Conservation (phyloP, 2,113 vertebrate genomes). For the Megalops atlanticus region DNA sequence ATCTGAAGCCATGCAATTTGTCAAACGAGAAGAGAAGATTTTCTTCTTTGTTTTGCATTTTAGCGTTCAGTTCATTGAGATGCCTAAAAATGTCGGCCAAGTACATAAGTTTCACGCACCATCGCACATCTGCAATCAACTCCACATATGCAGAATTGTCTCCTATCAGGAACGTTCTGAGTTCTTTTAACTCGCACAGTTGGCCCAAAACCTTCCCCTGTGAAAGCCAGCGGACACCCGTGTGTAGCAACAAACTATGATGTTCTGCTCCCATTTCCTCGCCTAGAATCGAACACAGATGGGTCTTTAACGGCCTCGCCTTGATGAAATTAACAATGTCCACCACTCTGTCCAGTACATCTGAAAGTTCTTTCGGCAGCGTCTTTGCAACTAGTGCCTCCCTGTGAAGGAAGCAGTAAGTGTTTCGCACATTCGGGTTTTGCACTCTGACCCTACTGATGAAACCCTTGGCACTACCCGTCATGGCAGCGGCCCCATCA, state of each 20-base stretch:
- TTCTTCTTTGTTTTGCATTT: too few species aligned
- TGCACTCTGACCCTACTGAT: constrained; percentile 33
- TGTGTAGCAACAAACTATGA: constrained; percentile 12
- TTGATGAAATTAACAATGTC: constrained; percentile 16
- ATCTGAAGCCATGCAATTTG: too few species aligned
- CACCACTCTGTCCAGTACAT: too few species aligned
- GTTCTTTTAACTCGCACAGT: constrained; percentile 37
- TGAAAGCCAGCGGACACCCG: constrained; percentile 42
- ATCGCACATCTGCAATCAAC: constrained; percentile 28
- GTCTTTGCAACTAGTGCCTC: too few species aligned
- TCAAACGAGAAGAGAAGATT: too few species aligned
- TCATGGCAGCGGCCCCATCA: constrained; percentile 37
- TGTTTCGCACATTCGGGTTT: background rate
- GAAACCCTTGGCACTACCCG: constrained; percentile 35
- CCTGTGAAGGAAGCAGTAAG: constrained; percentile 8
- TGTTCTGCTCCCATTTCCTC: constrained; percentile 33
- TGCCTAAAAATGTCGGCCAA: background rate
- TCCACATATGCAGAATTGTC: constrained; percentile 19
- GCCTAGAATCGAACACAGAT: too few species aligned
- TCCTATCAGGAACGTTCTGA: constrained; percentile 25
- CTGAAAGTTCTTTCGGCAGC: constrained; percentile 11
- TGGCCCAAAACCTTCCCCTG: background rate
- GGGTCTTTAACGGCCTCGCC: constrained; percentile 15
- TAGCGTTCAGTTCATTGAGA: too few species aligned
- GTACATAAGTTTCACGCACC: constrained; percentile 10